phyloP scores from a whole-genome alignment of 2,797 vertebrate species.

The Furcifer pardalis region DNA sequence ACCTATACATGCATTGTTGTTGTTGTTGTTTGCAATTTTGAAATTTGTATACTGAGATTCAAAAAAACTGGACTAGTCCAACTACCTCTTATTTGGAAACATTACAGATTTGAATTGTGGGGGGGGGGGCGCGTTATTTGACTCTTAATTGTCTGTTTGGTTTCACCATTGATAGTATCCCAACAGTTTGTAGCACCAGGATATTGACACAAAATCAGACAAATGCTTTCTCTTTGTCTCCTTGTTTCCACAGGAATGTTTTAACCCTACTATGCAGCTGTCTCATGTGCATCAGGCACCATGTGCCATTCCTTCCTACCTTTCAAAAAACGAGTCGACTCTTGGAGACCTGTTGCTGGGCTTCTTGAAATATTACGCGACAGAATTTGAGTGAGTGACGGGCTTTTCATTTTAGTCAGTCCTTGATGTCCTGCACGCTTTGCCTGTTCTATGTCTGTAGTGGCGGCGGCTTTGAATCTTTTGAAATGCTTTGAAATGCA shows the following conservation, averaged over 20 bases:
- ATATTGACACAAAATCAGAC: constrained; percentile 10
- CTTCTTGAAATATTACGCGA: constrained; percentile 93
- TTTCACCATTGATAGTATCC: constrained; percentile 36
- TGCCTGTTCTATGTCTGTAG: neutral
- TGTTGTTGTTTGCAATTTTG: neutral
- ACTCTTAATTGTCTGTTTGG: neutral
- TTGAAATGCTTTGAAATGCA: neutral
- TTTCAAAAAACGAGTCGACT: constrained; percentile 87
- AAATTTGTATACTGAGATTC: neutral
- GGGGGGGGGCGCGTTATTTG: no score
- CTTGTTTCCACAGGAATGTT: constrained; percentile 84
- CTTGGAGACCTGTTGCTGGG: constrained; percentile 91
- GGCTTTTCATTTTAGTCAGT: constrained; percentile 26
- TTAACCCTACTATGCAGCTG: constrained; percentile 85
- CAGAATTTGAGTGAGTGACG: constrained; percentile 89
- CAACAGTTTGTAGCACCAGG: constrained; percentile 12
- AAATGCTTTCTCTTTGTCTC: constrained; percentile 27
- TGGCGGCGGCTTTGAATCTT: neutral
- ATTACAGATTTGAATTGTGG: neutral
- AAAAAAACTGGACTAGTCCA: neutral
- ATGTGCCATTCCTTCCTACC: constrained; percentile 82
- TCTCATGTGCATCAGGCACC: constrained; percentile 86
- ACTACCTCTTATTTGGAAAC: neutral
- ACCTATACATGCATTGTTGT: neutral
- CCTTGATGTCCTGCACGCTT: neutral